These are phyloP conservation scores for Ichneumoninae sp. DNA, from an alignment of 2,888 invertebrate genomes.

Conservation along the genomic window DNA sequence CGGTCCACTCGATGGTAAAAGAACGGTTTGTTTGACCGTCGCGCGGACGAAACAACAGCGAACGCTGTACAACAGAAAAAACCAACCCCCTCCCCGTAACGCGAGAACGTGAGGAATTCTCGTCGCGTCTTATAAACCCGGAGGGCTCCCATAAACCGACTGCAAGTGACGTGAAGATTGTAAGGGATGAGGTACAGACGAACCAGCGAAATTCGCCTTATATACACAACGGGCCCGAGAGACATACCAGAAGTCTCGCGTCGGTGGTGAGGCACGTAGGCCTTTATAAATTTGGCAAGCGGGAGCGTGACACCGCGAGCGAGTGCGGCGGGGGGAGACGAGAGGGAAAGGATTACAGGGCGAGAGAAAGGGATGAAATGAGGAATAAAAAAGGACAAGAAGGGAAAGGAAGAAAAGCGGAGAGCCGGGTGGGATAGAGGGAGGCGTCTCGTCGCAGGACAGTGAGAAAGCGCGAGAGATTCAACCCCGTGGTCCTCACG, in stretches of 20 bases:
- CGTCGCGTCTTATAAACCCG: slow-evolving; percentile 77
- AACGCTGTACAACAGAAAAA: slow-evolving; percentile 13
- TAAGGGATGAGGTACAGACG: slow-evolving; percentile 10
- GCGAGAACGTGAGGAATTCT: slow-evolving; percentile 72
- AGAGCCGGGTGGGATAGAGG: neutral
- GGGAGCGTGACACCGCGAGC: slow-evolving; percentile 58
- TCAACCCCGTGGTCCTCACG: slow-evolving; percentile 69
- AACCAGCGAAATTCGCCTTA: slow-evolving; percentile 29
- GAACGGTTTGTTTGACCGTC: slow-evolving; percentile 48
- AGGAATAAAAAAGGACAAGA: neutral
- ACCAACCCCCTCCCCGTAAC: slow-evolving; percentile 45
- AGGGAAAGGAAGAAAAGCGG: neutral
- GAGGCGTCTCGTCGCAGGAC: slow-evolving; percentile 36
- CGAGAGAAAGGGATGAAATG: neutral
- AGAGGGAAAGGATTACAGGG: slow-evolving; percentile 45
- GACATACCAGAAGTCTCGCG: slow-evolving; percentile 51
- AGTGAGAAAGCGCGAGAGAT: slow-evolving; percentile 61
- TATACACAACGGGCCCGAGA: slow-evolving; percentile 29
- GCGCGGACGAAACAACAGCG: slow-evolving; percentile 37
- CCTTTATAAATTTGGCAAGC: slow-evolving; percentile 81
- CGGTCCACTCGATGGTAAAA: neutral
- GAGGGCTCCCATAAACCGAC: slow-evolving; percentile 75
- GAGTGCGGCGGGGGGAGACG: slow-evolving; percentile 34
- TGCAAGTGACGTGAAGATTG: slow-evolving; percentile 77
- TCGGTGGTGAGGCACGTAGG: slow-evolving; percentile 77